These are phyloP conservation scores for Staurois parvus DNA, from an alignment of 2,797 vertebrate genomes.

Conservation along the genomic window DNA sequence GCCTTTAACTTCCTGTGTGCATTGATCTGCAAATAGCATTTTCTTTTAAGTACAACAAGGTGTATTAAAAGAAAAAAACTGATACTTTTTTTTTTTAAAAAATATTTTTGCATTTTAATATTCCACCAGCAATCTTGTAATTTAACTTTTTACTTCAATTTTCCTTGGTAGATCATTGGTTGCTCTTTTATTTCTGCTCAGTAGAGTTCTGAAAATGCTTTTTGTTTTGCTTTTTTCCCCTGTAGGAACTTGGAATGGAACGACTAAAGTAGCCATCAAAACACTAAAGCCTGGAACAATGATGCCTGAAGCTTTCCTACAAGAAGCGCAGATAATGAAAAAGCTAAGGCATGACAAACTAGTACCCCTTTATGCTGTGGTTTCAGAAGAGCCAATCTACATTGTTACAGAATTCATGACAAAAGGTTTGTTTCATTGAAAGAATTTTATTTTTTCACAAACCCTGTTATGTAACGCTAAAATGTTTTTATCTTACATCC, in stretches of 20 bases:
- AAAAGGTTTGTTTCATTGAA: constrained; percentile 79
- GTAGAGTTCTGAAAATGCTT: neutral
- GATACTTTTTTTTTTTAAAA: neutral
- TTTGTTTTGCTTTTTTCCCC: neutral
- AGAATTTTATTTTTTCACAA: neutral
- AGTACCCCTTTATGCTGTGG: constrained; percentile 92
- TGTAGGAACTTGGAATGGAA: constrained; percentile 95
- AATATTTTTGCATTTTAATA: no score
- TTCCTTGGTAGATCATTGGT: no score
- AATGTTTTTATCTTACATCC: neutral
- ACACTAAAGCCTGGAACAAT: constrained; percentile 95
- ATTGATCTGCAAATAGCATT: neutral
- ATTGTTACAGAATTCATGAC: constrained; percentile 97
- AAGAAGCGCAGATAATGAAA: constrained; percentile 98
- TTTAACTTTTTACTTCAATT: no score
- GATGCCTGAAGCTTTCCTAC: constrained; percentile 95
- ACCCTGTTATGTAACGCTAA: neutral
- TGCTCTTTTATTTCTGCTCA: neutral
- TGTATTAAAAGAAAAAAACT: neutral
- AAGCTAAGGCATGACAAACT: constrained; percentile 93
- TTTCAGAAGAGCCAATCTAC: constrained; percentile 95
- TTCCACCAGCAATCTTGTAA: no score
- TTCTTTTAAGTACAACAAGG: no score
- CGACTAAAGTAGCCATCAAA: constrained; percentile 96
- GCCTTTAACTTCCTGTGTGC: neutral